phyloP scores from a whole-genome alignment of 2,888 invertebrate genomes.

The Thysanoteuthis rhombus region DNA sequence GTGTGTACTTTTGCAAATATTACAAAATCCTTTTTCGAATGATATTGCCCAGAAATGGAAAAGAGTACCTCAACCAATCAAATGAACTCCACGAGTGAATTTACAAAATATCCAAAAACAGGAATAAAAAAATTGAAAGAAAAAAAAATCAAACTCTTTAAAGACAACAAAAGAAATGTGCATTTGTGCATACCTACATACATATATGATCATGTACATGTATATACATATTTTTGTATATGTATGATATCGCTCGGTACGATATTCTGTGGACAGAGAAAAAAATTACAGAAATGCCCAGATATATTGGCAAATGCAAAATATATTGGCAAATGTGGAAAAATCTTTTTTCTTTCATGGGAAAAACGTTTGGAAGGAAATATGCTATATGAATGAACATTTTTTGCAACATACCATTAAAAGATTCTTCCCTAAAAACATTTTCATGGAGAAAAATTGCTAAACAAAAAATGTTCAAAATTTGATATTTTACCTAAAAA shows the following conservation, averaged over 20 bases:
- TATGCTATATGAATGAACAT: not conserved
- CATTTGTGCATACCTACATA: not conserved
- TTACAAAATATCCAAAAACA: not conserved
- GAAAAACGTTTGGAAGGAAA: not conserved
- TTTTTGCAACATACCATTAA: not conserved
- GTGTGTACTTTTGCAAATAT: not conserved
- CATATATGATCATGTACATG: not conserved
- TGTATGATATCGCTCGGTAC: not conserved
- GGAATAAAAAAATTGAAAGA: too few relatives aligned
- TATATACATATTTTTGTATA: constrained; percentile 12
- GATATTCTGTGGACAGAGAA: not conserved
- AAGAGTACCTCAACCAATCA: not conserved
- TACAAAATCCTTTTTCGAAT: too few relatives aligned
- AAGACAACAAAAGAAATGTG: not conserved
- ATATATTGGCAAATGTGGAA: not conserved
- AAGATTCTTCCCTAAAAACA: not conserved
- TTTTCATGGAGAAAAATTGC: not conserved
- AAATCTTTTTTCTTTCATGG: not conserved
- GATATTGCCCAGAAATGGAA: not conserved
- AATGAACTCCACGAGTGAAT: not conserved
- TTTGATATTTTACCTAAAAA: not conserved
- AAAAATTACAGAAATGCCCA: not conserved
- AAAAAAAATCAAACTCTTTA: not conserved
- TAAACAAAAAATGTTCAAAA: not conserved
- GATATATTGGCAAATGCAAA: too few relatives aligned